Conservation (phyloP, 2,113 vertebrate species). For the Pygoscelis adeliae region DNA sequence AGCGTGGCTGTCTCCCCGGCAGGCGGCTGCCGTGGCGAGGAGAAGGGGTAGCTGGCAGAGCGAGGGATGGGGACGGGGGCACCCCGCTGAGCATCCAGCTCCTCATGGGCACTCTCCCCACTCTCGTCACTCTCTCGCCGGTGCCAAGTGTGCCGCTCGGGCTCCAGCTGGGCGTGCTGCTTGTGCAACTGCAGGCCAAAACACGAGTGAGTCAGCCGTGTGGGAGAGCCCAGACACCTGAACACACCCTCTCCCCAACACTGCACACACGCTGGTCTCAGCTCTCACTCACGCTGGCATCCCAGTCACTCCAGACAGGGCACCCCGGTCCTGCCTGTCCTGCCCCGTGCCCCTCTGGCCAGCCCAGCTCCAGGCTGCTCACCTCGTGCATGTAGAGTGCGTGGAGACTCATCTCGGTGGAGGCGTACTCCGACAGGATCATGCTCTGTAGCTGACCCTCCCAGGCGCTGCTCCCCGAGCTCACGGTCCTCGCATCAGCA, state of each 20-base stretch:
- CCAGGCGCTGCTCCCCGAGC: constrained; percentile 95
- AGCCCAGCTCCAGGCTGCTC: constrained; percentile 10
- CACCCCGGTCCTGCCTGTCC: not conserved
- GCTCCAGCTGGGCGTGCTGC: constrained; percentile 88
- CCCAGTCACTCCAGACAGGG: not conserved
- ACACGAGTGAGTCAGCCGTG: not conserved
- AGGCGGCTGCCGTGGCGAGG: constrained; percentile 55
- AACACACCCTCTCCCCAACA: not conserved
- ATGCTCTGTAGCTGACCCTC: constrained; percentile 94
- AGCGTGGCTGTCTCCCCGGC: constrained; percentile 77
- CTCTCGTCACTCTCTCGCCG: constrained; percentile 94
- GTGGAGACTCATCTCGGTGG: constrained; percentile 98
- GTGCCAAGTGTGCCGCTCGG: constrained; percentile 94
- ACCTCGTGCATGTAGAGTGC: constrained; percentile 98
- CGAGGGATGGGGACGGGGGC: constrained; percentile 78
- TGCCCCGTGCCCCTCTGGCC: not conserved
- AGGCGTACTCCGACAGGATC: constrained; percentile 93
- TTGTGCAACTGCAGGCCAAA: constrained; percentile 86
- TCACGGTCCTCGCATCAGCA: constrained; percentile 88
- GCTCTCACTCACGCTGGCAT: not conserved
- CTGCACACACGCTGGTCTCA: not conserved
- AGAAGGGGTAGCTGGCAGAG: constrained; percentile 91
- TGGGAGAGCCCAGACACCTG: not conserved
- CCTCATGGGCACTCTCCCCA: constrained; percentile 88
- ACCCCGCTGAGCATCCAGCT: constrained; percentile 68